Percentiles rank a stretch among this genome's conserved stretches.
Evolutionary conservation across 2,888 invertebrate species (phyloP).

Genomic region (Amblyjoppa fuscipennis): DNA sequence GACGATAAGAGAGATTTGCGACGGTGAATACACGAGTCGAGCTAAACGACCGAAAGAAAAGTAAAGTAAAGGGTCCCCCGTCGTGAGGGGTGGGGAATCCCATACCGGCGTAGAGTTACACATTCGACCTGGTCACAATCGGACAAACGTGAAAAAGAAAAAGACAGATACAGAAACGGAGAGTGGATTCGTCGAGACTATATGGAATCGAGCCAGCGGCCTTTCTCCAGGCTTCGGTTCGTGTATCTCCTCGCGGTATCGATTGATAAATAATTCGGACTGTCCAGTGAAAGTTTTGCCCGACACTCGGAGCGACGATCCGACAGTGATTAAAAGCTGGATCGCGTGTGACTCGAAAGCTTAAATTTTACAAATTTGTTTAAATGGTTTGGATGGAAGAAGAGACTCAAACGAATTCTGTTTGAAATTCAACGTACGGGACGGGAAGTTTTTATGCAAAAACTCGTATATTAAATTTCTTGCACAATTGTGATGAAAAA

Average conservation of each 20-base stretch:
- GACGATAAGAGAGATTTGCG: conserved; percentile 30
- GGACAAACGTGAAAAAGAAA: conserved; percentile 16
- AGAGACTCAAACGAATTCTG: no score
- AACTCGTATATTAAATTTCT: background rate
- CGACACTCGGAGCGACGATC: background rate
- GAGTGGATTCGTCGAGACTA: background rate
- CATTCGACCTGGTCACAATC: conserved; percentile 6
- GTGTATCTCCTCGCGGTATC: conserved; percentile 42
- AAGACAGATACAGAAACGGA: background rate
- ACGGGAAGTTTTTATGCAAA: background rate
- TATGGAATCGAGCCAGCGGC: conserved; percentile 13
- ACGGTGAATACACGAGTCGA: background rate
- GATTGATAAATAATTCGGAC: conserved; percentile 64
- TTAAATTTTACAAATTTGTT: background rate
- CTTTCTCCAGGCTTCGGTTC: conserved; percentile 37
- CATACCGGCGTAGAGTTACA: conserved; percentile 9
- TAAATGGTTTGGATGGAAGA: no score
- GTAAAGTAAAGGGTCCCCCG: background rate
- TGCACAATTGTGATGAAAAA: no score
- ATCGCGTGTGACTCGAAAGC: background rate
- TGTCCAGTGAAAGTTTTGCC: conserved; percentile 59
- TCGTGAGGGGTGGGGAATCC: background rate
- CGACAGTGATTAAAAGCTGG: background rate
- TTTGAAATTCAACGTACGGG: no score
- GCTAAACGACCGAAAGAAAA: background rate